Conservation (phyloP, 23 tunicate species). For the Diplosoma virens region DNA sequence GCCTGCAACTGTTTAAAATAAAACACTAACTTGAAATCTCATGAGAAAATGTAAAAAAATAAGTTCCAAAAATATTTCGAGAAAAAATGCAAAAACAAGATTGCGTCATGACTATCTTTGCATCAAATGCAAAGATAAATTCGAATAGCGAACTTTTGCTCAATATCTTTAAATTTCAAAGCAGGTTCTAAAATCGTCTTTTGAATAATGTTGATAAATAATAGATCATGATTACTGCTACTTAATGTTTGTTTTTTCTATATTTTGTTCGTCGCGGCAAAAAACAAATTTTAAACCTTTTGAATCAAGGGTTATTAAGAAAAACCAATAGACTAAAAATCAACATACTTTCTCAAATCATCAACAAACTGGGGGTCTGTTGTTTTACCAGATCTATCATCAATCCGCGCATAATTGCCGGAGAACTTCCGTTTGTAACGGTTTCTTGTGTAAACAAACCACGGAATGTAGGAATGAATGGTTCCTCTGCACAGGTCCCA, state of each 20-base stretch:
- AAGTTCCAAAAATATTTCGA: no score
- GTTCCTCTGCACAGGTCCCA: conserved; percentile 16
- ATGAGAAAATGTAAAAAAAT: no score
- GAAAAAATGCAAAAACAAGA: no score
- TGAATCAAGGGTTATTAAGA: no score
- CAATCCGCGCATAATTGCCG: conserved; percentile 64
- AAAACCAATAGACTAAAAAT: not conserved
- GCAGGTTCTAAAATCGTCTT: no score
- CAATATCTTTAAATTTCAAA: no score
- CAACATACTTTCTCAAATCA: conserved; percentile 37
- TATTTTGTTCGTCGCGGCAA: not conserved
- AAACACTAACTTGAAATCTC: no score
- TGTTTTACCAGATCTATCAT: conserved; percentile 30
- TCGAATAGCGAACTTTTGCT: no score
- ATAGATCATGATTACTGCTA: not conserved
- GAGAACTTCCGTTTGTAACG: conserved; percentile 16
- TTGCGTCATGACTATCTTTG: no score
- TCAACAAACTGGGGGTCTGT: conserved; percentile 37
- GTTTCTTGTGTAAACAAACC: conserved; percentile 34
- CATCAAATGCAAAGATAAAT: no score
- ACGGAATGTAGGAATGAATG: conserved; percentile 2
- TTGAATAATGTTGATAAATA: not conserved
- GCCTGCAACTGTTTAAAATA: no score
- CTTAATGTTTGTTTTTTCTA: not conserved
- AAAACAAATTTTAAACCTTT: not conserved